Base-by-base conservation (phyloP, 2,797 vertebrate genomes). In the Strix occidentalis region DNA sequence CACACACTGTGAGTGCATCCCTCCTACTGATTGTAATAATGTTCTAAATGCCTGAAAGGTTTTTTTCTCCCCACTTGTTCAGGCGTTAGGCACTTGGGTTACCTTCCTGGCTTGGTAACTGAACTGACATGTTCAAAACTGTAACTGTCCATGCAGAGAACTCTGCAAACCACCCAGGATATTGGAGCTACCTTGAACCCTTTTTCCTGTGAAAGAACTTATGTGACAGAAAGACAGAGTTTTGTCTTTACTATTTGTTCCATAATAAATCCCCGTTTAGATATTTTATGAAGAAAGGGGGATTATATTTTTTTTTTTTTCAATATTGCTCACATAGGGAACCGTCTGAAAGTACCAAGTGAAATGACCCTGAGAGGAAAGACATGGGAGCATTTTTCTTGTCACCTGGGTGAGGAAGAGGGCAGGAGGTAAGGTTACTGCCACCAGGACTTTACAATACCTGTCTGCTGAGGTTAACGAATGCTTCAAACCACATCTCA, bases 121-220 rank as follows among this genome's bases (percentile, higher is more conserved):
- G 24, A 54, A 57, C 68, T 24, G 69, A 43, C 0, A 2, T 16
- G 7, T 41, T 64, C 75, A 51, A 11, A 31, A 5, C 29, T 74
- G 16, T 29, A 17, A 75, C 5, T 41, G 18, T 20, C 58, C 69
- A 20, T 3, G 6, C 4, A 54, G 79, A 70, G 48, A 69, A 13
- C 14, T 50, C 43, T 75, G 79, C 33, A 60, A 54, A 64, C 10
- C 43, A 31, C 3, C 6, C n/a, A 68, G 37, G 50, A 14, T 41
- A 26, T 1, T 41, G 41, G 37, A 83, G n/a, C 25, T 50, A n/a
- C 11, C 20, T 65, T 4, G 4, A 61, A 31, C 3, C 0, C 4
- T 53, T 91, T 77, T 54, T 58, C 13, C 28, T 75, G 29, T 5
- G 4, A 45, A 78, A 60, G 16, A 60, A 23, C 12, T 46, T 18